Base-by-base conservation (phyloP, 2,797 vertebrate species). In the Otus scops region DNA sequence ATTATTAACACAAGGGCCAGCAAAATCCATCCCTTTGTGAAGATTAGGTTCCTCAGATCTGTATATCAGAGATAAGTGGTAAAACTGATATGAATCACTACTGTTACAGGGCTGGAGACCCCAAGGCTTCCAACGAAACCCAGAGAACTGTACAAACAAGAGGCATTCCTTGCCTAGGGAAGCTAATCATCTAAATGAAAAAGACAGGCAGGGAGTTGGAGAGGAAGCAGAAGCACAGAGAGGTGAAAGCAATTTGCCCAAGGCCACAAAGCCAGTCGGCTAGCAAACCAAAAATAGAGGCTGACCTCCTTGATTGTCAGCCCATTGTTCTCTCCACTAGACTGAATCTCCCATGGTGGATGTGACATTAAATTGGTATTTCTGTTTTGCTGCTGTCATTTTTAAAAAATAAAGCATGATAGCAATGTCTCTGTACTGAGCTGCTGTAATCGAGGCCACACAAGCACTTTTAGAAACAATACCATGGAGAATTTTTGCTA, bases 171-270 rank as follows among this genome's bases (percentile, higher is more conserved):
- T 76, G 85, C 95, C 93, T 70, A 48, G 32, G 70, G 95, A 56
- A 95, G 28, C 54, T 85, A 86, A 93, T 95, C 15, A 79, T 84
- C 70, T 85, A 95, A 96, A 95, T 43, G 43, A 88, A 94, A 88
- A 84, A 84, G 96, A 95, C 93, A 97, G 93, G 75, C 93, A 84
- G 63, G 56, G 92, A 94, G 43, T 73, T 63, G 32, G 79, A 94
- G 47, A 54, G 77, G 79, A 86, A 93, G 77, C 57, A 94, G 82
- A 69, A 94, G 79, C 63, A 91, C 6, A 4, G 77, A 69, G 85
- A 93, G 69, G 93, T 94, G 89, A 94, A 96, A 96, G 89, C 59
- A 14, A 95, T 86, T 95, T 96, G 93, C 96, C 88, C 74, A 81
- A 76, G 94, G 96, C 95, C 73, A 90, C 3, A 4, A 9, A 93